phyloP scores from a whole-genome alignment of 2,797 vertebrate species.

The Cryptoblepharus egeriae region DNA sequence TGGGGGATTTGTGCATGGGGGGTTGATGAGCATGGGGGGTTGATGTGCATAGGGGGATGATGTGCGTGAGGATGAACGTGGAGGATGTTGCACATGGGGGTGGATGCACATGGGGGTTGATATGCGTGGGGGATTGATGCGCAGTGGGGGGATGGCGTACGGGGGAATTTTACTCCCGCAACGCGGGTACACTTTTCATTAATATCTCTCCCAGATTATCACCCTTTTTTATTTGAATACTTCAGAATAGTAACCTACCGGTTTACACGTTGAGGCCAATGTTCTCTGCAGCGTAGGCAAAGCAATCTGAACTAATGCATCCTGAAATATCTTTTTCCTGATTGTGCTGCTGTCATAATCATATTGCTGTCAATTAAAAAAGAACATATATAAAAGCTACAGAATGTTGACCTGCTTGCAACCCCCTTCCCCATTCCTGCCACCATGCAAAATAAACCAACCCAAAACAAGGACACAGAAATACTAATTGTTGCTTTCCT shows the following conservation, averaged over 20 bases:
- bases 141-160: no score
- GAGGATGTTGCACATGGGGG: no score
- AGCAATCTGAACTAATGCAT: constrained; percentile 87
- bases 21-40: no score
- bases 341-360: constrained; percentile 93
- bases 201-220: not conserved
- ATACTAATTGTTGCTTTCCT: not conserved
- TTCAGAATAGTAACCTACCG: constrained; percentile 77
- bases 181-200: no score
- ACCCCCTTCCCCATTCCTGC: not conserved
- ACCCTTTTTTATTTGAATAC: not conserved
- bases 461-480: not conserved
- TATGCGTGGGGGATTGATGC: no score
- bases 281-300: constrained; percentile 89
- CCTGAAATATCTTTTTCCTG: constrained; percentile 90
- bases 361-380: constrained; percentile 85
- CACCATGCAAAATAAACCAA: not conserved
- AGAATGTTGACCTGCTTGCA: not conserved
- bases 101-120: no score
- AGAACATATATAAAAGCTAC: constrained; percentile 12
- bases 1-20: no score
- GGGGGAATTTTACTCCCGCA: no score
- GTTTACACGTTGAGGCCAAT: constrained; percentile 83
- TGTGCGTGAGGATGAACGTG: no score
- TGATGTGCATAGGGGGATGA: no score